Evolutionary conservation across 2,797 vertebrate species (phyloP).

Genomic region (Paramormyrops hopkinsi): DNA sequence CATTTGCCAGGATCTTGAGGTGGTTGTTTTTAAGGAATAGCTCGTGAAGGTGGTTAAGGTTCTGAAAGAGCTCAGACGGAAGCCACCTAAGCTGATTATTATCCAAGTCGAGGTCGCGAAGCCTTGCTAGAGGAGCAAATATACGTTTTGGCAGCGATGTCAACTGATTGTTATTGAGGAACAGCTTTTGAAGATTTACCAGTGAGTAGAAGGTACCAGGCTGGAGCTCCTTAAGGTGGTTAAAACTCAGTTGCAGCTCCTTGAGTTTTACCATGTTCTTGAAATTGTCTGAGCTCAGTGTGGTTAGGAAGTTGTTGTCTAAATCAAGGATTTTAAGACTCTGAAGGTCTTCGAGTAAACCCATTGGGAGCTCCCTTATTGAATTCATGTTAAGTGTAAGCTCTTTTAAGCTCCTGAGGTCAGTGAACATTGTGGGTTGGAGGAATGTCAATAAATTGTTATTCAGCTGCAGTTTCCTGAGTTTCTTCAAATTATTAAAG

Average conservation of each 20-base stretch:
- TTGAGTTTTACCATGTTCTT: constrained; percentile 31
- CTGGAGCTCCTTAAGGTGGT: constrained; percentile 38
- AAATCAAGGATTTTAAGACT: constrained; percentile 43
- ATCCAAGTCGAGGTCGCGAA: constrained; percentile 51
- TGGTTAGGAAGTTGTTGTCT: constrained; percentile 39
- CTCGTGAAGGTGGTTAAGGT: constrained; percentile 40
- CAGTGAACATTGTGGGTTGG: constrained; percentile 36
- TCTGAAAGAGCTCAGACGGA: constrained; percentile 35
- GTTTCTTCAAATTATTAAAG: constrained; percentile 38
- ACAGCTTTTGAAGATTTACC: constrained; percentile 40
- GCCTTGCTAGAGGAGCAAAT: constrained; percentile 33
- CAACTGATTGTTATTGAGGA: constrained; percentile 51
- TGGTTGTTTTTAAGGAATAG: constrained; percentile 51
- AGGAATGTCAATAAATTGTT: constrained; percentile 41
- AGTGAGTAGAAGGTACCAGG: constrained; percentile 34
- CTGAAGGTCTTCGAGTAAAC: constrained; percentile 34
- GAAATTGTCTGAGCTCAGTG: constrained; percentile 33
- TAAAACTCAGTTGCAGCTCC: constrained; percentile 49
- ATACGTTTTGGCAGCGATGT: constrained; percentile 27
- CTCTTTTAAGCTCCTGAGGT: constrained; percentile 37
- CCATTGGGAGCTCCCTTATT: constrained; percentile 32
- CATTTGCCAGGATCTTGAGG: constrained; percentile 33
- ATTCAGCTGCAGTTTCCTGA: constrained; percentile 41
- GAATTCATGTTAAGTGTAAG: constrained; percentile 47
- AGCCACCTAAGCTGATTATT: constrained; percentile 44